Base-by-base conservation (phyloP, 2,113 vertebrate genomes). In the Mohoua ochrocephala region DNA sequence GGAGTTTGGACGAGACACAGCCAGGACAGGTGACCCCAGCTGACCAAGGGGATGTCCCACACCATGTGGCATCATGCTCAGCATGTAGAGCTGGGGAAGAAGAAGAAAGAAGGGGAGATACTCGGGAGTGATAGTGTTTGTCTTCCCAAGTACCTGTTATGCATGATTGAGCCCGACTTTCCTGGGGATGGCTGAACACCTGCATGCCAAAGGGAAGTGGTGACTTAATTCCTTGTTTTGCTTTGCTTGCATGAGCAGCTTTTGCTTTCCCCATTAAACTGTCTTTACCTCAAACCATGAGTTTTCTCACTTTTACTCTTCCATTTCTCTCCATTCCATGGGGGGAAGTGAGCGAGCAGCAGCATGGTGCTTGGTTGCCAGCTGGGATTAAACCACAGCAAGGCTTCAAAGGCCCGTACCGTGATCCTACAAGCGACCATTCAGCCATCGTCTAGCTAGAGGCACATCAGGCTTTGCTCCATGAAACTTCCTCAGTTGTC, bases 101-200 rank as follows among this genome's bases (percentile, higher is more conserved):
- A 71, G 57, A 71, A 22, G 21, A 49, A 49, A 35, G 24, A 42
- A 42, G 17, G 26, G 26, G 21, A 49, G 14, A 42, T 49, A 41
- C 31, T 56, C 0, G 0, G 0, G 14, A 57, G 31, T 35, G 9
- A 7, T 31, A 10, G 2, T 73, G 49, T 23, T 57, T 37, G 7
- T 33, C 42, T 64, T 80, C 67, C 76, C 57, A 56, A 71, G 42
- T 49, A 18, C 35, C 9, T 26, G 35, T 35, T 49, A 30, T 20
- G 4, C n/a, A 28, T 33, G 45, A 33, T 18, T 54, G 39, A 77
- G 11, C 37, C 22, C 0, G 0, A 27, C 28, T 69, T 78, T 60
- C 22, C 45, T 45, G 45, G 39, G 1, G 7, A 9, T 41, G 28
- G 13, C 27, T 69, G n/a, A 70, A n/a, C 28, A n/a, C 15, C 39